Evolutionary conservation across 2,888 invertebrate genomes (phyloP).

Genomic region (Creontiades dilutus): DNA sequence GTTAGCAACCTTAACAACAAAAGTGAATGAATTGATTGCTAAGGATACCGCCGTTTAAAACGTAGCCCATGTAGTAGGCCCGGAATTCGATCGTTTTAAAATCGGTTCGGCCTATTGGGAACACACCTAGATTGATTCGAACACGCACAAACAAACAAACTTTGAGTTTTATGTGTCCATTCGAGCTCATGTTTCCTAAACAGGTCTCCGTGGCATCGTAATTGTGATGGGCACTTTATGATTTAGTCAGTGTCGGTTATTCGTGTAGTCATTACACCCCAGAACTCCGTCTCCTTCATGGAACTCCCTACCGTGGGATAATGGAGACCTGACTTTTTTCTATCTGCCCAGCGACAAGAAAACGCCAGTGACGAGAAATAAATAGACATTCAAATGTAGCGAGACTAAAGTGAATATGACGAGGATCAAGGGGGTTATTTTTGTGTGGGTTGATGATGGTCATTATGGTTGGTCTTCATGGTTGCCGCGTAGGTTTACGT

Average conservation of each 20-base stretch:
- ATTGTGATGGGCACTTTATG: slow-evolving; percentile 15
- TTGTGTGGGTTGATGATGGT: slow-evolving; percentile 15
- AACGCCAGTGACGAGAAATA: slow-evolving; percentile 53
- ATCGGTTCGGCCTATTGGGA: too few relatives aligned
- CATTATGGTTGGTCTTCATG: slow-evolving; percentile 27
- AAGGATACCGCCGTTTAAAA: too few relatives aligned
- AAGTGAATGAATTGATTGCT: too few relatives aligned
- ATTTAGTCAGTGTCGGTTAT: not conserved
- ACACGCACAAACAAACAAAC: too few relatives aligned
- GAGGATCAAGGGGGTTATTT: slow-evolving; percentile 32
- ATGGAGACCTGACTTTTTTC: slow-evolving; percentile 3
- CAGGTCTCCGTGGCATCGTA: not conserved
- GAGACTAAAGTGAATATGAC: slow-evolving; percentile 59
- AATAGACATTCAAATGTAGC: slow-evolving; percentile 63
- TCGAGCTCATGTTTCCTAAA: too few relatives aligned
- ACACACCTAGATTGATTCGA: too few relatives aligned
- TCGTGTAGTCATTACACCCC: slow-evolving; percentile 3
- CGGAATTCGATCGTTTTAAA: too few relatives aligned
- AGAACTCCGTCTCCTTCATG: not conserved
- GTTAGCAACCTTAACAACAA: too few relatives aligned
- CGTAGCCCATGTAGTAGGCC: too few relatives aligned
- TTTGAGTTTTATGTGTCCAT: too few relatives aligned
- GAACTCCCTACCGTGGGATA: slow-evolving; percentile 22
- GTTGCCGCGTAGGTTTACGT: not conserved
- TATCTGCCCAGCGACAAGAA: not conserved